Base-by-base conservation (phyloP, 2,797 vertebrate genomes). In the Poecilia wingei region DNA sequence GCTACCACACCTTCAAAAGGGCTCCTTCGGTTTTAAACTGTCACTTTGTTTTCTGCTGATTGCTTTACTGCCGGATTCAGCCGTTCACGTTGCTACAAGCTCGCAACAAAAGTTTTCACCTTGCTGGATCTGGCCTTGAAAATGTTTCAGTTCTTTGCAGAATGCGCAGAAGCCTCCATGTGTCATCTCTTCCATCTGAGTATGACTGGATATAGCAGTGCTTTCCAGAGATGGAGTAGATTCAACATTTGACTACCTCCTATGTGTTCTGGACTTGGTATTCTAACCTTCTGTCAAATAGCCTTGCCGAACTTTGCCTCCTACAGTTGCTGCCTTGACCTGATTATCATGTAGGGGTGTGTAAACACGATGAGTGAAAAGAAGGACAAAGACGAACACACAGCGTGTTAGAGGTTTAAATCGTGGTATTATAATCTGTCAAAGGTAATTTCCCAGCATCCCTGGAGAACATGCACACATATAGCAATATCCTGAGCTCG, bases 281-380 rank as follows among this genome's bases (percentile, higher is more conserved):
- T 73, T 82, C 84, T 93, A 94, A 95, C 92, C 93, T 93, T 86
- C 87, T 89, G 91, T 93, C 84, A 93, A 93, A 92, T 89, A 91
- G 87, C 85, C 82, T 80, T 66, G 74, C 74, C 82, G 88, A 89
- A 91, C 88, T 91, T 89, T 84, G 75, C 76, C 84, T 88, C 80
- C 70, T 73, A 81, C 81, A 82, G 57, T 88, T 86, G 87, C 89
- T 81, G 85, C 79, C 72, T 82, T 53, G 70, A 75, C 76, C 85
- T 84, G 89, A 92, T 90, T 88, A 87, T 81, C 85, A 81, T 78
- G 85, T 82, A 72, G 55, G 78, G 69, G 70, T 13, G 49, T 36
- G 20, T 31, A 53, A 49, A 68, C 20, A n/a, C 43, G 78, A 31
- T 45, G 77, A 84, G 78, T 82, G 78, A 75, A 43, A 72, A 47